Conservation (phyloP, 2,888 invertebrate species). For the Branchellion lobata region DNA sequence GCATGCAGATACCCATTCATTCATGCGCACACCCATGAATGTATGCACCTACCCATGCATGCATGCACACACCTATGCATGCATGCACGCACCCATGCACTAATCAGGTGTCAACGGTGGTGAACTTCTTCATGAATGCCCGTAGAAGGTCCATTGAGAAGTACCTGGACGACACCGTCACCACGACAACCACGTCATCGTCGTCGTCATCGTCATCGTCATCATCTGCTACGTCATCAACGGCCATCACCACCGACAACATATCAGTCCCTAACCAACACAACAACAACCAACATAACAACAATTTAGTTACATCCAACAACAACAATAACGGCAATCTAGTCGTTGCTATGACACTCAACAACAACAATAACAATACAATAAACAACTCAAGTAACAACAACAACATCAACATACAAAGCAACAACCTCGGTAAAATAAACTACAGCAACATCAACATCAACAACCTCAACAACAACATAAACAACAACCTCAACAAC, state of each 20-base stretch:
- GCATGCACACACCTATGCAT: not conserved
- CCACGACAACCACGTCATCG: slow-evolving; percentile 18
- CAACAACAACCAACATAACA: slow-evolving; percentile 2
- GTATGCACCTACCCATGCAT: not conserved
- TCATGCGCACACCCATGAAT: too few species aligned
- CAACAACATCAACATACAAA: not conserved
- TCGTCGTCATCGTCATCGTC: too few species aligned
- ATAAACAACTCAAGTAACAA: too few species aligned
- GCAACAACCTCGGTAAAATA: too few species aligned
- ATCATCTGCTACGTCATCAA: not conserved
- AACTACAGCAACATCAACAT: too few species aligned
- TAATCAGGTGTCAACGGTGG: slow-evolving; percentile 85
- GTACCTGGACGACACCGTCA: slow-evolving; percentile 76
- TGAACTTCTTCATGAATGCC: slow-evolving; percentile 99
- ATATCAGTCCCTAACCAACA: not conserved
- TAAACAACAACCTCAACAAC: not conserved
- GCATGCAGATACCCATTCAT: too few species aligned
- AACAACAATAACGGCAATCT: too few species aligned
- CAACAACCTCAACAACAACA: not conserved
- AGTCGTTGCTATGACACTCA: not conserved
- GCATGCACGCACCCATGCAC: not conserved
- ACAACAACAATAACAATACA: too few species aligned
- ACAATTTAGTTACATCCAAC: too few species aligned
- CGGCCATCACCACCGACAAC: slow-evolving; percentile 18
- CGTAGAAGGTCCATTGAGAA: slow-evolving; percentile 84